Evolutionary conservation across 2,113 vertebrate species (phyloP).

Genomic region (Pogona vitticeps): DNA sequence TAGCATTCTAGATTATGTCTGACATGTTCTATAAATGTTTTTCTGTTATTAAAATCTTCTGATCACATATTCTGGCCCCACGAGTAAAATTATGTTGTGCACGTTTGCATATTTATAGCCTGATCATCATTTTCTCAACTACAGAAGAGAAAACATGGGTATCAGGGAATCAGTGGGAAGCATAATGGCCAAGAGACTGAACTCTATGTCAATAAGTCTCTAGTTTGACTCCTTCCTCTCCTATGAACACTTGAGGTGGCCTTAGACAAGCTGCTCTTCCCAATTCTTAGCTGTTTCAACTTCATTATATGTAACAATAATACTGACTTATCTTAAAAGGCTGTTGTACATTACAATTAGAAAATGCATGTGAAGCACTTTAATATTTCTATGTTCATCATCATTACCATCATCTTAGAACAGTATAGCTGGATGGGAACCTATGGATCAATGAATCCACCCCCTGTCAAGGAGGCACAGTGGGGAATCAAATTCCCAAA

Average conservation of each 20-base stretch:
- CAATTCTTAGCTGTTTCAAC: too few relatives aligned
- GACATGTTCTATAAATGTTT: constrained; percentile 32
- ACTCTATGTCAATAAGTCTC: background rate
- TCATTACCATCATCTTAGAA: too few relatives aligned
- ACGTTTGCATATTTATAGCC: constrained; percentile 48
- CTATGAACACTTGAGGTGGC: background rate
- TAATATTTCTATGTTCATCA: too few relatives aligned
- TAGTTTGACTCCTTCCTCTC: background rate
- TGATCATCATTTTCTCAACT: constrained; percentile 41
- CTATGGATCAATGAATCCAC: too few relatives aligned
- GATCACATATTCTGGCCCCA: constrained; percentile 32
- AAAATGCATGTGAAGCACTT: too few relatives aligned
- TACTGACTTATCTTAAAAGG: too few relatives aligned
- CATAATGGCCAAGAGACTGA: background rate
- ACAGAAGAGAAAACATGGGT: constrained; percentile 44
- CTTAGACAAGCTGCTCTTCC: background rate
- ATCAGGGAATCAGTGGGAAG: background rate
- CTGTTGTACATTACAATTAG: too few relatives aligned
- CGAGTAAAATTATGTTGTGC: constrained; percentile 43
- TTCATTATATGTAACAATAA: too few relatives aligned
- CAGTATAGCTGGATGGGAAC: too few relatives aligned
- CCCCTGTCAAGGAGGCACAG: too few relatives aligned
- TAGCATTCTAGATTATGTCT: constrained; percentile 27
- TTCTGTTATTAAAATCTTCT: constrained; percentile 44
- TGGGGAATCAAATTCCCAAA: too few relatives aligned